Evolutionary conservation across 2,888 invertebrate species (phyloP), one percentile per base, ranked within the genome.

Genomic region (Zaprionus bogoriensis): DNA sequence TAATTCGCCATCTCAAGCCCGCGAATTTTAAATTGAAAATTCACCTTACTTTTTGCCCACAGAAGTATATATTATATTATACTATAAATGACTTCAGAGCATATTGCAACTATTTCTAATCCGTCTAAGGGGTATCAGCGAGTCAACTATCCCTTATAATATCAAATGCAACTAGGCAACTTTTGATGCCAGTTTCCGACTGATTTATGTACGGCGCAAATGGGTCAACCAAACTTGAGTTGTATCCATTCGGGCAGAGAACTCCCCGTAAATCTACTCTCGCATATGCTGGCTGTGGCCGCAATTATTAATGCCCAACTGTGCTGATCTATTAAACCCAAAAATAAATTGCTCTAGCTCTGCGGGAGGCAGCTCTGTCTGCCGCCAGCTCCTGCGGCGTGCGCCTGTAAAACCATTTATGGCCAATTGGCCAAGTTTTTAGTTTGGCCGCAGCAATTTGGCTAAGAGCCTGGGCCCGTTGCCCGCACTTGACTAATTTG

Each of bases 401-500:
- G 4, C 32, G 30, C 27, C 25, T n/a, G 45, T 54, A 22, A 61
- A 54, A 30, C 17, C 46, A 60, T 72, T 82, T 65, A 79, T 47
- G 64, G 52, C 41, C 66, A 54, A 61, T 47, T 54, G 60, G 22
- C 32, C 30, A 30, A 55, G 50, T 41, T 57, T 45, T 54, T 53
- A 72, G 57, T 62, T n/a, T 66, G 48, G 63, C 52, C 50, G 53
- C 39, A 44, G 78, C 63, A 81, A 84, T 77, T 81, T 83, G 70
- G 73, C 66, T 61, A 73, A 81, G 66, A 78, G 66, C 62, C 62
- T 68, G n/a, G 53, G 58, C 54, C 32, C 19, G 45, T 60, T 77
- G 74, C 7, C 25, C 25, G 27, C 66, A 67, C 78, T 81, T 82
- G 85, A 59, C 82, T 82, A 78, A 75, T 79, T 85, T 79, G 79